Base-by-base conservation (phyloP, 2,888 invertebrate species). In the Ochlodes sylvanus region DNA sequence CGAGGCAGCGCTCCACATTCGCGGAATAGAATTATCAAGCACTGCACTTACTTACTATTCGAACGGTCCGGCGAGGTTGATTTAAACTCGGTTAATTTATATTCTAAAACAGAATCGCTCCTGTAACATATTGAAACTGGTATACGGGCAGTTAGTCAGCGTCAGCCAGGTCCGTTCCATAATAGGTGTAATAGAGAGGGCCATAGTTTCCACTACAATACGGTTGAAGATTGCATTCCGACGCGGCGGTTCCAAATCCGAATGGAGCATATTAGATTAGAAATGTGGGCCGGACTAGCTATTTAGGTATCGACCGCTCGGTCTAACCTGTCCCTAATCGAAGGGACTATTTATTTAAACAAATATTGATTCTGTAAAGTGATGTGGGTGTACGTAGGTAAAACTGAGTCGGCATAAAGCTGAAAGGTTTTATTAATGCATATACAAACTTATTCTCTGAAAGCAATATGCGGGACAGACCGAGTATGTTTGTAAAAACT, bases 261-360 rank as follows among this genome's bases (percentile, higher is more conserved):
- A 81, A 85, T 82, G 80, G 77, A 79, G 84, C 82, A 85, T 86
- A 87, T 89, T 88, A 87, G 87, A 89, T 88, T 86, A 88, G 82
- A 85, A 80, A 86, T 81, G 84, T 86, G 82, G 81, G 77, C 79
- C 77, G 76, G 75, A 79, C 80, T 80, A 82, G 84, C 84, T 88
- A 85, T 87, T 87, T 85, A 87, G 80, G 69, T 76, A 80, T 75
- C 75, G 82, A 80, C 82, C 79, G 82, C 19, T 17, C 6, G 44
- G 83, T 86, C 81, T 79, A 81, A 78, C 79, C 79, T 73, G 74
- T 58, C 57, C 69, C 41, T 69, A 70, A 65, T 71, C 54, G 69
- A 67, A 55, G 55, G 21, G 21, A 66, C 65, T 58, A 70, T 67
- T 68, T 68, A 71, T 72, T 70, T 71, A 65, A 69, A 50, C 42